Evolutionary conservation across 2,797 vertebrate species (phyloP).

Genomic region (Miichthys miiuy): DNA sequence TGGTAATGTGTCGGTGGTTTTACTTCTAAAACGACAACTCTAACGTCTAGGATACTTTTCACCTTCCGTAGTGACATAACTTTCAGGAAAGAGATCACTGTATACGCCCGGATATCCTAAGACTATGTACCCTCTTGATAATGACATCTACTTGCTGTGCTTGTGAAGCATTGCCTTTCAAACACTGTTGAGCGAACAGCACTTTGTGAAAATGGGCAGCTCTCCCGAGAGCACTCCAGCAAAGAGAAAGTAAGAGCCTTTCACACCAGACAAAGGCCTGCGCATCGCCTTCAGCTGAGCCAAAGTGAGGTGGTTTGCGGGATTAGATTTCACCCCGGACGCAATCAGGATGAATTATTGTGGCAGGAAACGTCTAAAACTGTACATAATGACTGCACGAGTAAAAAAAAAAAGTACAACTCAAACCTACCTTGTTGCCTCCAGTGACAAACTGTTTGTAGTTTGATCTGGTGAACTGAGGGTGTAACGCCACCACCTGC

Average conservation of each 20-base stretch:
- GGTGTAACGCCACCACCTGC: slow-evolving; percentile 92
- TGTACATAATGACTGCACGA: slow-evolving; percentile 39
- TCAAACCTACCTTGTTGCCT: slow-evolving; percentile 93
- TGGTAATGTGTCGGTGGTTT: slow-evolving; percentile 34
- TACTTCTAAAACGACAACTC: slow-evolving; percentile 40
- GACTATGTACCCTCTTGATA: slow-evolving; percentile 80
- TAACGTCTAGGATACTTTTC: slow-evolving; percentile 34
- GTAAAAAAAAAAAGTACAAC: slow-evolving; percentile 31
- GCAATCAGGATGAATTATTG: slow-evolving; percentile 66
- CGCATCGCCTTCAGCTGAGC: slow-evolving; percentile 53
- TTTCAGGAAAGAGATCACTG: slow-evolving; percentile 46
- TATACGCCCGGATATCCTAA: slow-evolving; percentile 62
- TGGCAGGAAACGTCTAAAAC: slow-evolving; percentile 46
- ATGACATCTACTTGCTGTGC: slow-evolving; percentile 85
- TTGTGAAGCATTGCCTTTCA: slow-evolving; percentile 83
- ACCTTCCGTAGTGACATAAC: slow-evolving; percentile 33
- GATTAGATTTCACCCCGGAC: slow-evolving; percentile 61
- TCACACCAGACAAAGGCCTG: slow-evolving; percentile 76
- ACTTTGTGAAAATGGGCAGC: slow-evolving; percentile 88
- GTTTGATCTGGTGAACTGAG: slow-evolving; percentile 94
- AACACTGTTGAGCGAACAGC: slow-evolving; percentile 82
- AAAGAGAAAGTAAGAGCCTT: slow-evolving; percentile 82
- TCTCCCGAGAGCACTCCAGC: slow-evolving; percentile 81
- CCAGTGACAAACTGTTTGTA: slow-evolving; percentile 99
- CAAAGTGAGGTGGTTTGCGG: slow-evolving; percentile 60